Percentiles rank a stretch among this genome's conserved stretches.
Evolutionary conservation across 2,888 invertebrate species (phyloP).

Genomic region (Lasioglossum vierecki): DNA sequence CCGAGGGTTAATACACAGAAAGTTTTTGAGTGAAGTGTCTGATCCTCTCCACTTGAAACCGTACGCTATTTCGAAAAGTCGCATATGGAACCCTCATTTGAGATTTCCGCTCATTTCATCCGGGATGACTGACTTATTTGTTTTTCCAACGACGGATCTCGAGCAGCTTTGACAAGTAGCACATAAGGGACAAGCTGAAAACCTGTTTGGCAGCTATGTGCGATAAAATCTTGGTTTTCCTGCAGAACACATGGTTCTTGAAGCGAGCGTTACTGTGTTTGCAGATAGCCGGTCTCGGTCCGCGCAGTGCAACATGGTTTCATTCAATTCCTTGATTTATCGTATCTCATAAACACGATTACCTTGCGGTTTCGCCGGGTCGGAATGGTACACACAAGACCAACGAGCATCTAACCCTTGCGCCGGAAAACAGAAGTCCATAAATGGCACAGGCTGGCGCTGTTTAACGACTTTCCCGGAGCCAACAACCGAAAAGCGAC

Average conservation of each 20-base stretch:
- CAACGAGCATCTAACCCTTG: conserved; percentile 9
- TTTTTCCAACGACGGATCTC: background rate
- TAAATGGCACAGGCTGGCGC: conserved; percentile 53
- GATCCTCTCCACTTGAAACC: too few relatives aligned
- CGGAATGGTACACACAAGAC: conserved; percentile 19
- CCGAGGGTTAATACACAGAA: too few relatives aligned
- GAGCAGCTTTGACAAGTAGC: background rate
- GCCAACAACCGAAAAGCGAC: conserved; percentile 43
- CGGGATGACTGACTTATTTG: background rate
- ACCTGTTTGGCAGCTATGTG: background rate
- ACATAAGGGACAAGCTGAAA: background rate
- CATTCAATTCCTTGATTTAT: conserved; percentile 40
- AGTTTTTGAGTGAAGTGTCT: too few relatives aligned
- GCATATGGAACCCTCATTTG: background rate
- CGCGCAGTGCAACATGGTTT: conserved; percentile 14
- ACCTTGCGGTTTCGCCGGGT: conserved; percentile 26
- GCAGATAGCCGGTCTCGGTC: background rate
- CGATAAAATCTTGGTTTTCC: background rate
- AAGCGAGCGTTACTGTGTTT: background rate
- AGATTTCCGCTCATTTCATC: background rate
- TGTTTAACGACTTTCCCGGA: conserved; percentile 58
- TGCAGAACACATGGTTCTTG: background rate
- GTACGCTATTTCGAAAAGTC: background rate
- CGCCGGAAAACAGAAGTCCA: conserved; percentile 50
- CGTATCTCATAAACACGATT: conserved; percentile 49